These are phyloP conservation scores for Crotalus helleri DNA, from an alignment of 2,113 vertebrate genomes.

Conservation along the genomic window DNA sequence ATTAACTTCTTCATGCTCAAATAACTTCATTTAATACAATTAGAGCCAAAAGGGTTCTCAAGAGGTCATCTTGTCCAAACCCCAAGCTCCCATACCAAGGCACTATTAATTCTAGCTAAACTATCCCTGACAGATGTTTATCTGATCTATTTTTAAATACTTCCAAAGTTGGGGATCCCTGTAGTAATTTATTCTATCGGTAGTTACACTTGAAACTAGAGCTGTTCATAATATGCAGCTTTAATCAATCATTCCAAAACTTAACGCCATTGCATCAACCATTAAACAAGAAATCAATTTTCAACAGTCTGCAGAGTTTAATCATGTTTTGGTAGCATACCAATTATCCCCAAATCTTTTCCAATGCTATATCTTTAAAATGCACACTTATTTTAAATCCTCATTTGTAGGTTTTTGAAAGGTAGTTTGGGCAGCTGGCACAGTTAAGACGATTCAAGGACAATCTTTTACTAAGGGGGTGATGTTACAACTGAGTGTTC, in stretches of 20 bases:
- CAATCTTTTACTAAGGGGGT: not conserved
- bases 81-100: not conserved
- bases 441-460: not conserved
- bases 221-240: not conserved
- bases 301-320: not conserved
- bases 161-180: slow-evolving; percentile 19
- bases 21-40: slow-evolving; percentile 32
- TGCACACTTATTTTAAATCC: not conserved
- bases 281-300: not conserved
- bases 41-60: slow-evolving; percentile 19
- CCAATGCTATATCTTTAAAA: not conserved
- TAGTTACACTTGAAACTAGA: slow-evolving; percentile 8
- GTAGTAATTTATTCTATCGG: slow-evolving; percentile 12
- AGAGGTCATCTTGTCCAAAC: slow-evolving; percentile 23
- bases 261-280: not conserved
- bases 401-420: not conserved
- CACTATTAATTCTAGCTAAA: slow-evolving; percentile 25
- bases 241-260: slow-evolving; percentile 15
- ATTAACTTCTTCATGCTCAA: slow-evolving; percentile 31
- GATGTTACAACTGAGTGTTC: not conserved
- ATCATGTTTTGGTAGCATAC: not conserved
- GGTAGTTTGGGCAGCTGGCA: not conserved
- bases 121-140: slow-evolving; percentile 28
- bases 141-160: slow-evolving; percentile 31
- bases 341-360: not conserved